Conservation (phyloP, 2,113 vertebrate species). For the Hylia prasina region DNA sequence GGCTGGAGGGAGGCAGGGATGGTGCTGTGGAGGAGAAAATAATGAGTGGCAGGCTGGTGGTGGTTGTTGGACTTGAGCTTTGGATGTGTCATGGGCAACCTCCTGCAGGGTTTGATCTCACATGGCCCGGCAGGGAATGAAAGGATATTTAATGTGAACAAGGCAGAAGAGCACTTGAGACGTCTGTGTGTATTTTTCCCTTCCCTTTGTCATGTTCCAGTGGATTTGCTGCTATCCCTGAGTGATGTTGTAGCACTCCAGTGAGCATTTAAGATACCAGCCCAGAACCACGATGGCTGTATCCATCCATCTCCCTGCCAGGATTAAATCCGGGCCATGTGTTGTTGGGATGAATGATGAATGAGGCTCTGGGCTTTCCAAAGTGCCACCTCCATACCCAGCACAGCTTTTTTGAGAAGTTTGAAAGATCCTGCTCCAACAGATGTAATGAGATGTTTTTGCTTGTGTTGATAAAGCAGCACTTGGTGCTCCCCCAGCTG, state of each 20-base stretch:
- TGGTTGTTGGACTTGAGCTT: neutral
- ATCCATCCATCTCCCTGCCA: neutral
- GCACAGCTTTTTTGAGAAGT: neutral
- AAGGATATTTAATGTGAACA: neutral
- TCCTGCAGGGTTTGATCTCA: neutral
- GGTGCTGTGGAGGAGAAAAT: neutral
- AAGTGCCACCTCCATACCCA: accelerated
- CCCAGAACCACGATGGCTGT: neutral
- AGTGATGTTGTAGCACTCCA: neutral
- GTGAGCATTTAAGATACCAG: neutral
- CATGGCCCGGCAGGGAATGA: accelerated
- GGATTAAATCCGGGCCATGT: accelerated
- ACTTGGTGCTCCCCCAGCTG: neutral
- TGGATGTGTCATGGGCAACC: neutral
- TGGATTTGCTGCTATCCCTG: neutral
- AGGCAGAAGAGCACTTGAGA: neutral
- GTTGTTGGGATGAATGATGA: neutral
- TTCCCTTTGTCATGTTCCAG: neutral
- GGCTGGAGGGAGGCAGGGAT: neutral
- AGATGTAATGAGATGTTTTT: neutral
- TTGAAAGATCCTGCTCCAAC: neutral
- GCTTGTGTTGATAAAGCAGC: neutral
- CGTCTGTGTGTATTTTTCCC: accelerated
- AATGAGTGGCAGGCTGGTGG: neutral
- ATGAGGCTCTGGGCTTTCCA: neutral